phyloP scores from a whole-genome alignment of 2,797 vertebrate genomes.

The Microchirus variegatus region DNA sequence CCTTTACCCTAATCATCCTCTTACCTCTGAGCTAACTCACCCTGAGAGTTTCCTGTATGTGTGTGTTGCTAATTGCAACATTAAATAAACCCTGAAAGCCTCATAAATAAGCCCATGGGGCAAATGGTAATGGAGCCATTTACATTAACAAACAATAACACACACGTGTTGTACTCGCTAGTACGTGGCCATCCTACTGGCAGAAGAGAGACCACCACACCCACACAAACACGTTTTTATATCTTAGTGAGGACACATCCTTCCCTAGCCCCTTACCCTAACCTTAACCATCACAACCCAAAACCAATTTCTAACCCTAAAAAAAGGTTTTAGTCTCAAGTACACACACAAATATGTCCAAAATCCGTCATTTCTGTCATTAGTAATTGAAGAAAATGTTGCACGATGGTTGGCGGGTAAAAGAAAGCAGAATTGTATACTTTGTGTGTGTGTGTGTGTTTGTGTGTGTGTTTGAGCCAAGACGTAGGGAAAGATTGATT shows the following conservation, averaged over 20 bases:
- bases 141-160: conserved; percentile 31
- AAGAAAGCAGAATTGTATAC: neutral
- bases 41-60: neutral
- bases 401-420: too few species aligned
- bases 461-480: conserved; percentile 8
- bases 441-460: conserved; percentile 3
- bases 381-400: too few species aligned
- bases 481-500: conserved; percentile 39
- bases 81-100: conserved; percentile 39
- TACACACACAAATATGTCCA: neutral
- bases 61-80: conserved; percentile 37
- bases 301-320: too few species aligned
- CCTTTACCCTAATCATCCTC: neutral
- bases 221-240: neutral
- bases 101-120: conserved; percentile 61
- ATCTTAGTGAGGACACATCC: too few species aligned
- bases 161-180: conserved; percentile 5
- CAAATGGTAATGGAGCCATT: conserved; percentile 50
- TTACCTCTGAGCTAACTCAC: neutral
- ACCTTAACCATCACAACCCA: too few species aligned
- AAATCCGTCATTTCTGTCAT: too few species aligned
- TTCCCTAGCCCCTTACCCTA: too few species aligned
- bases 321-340: too few species aligned
- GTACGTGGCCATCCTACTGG: neutral
- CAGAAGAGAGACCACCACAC: neutral